Evolutionary conservation across 92 coral and sea anemone species (phyloP), one percentile per base, ranked within the genome.

Genomic region (Heteractis magnifica): DNA sequence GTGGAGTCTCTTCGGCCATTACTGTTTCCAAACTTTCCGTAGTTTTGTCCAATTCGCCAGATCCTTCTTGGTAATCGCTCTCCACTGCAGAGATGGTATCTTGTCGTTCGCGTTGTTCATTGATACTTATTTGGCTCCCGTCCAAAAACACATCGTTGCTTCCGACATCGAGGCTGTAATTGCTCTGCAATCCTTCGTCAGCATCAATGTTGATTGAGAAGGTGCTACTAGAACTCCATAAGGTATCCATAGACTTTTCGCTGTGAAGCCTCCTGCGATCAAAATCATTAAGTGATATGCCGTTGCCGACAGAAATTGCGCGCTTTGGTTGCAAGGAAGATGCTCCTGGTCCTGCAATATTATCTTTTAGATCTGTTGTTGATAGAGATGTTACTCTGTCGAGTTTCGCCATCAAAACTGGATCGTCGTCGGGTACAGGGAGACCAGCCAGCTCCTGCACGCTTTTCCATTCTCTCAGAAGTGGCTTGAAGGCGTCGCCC

Each of bases 401-500:
- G 51, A 94, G 85, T 34, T 80, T 91, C 10, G 83, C 92, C 49
- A 91, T 52, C 49, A 90, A 81, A n/a, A 64, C 82, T 56, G 74
- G 83, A 21, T 86, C 86, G 56, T 74, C 91, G 4, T 76, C 93
- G 49, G 87, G 89, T 6, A 87, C 81, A 15, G 94, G 90, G 41
- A 90, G 79, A 18, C 98, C 95, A 15, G 93, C 98, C 52, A 97
- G 90, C 84, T 94, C 94, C 72, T 97, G 99, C 5, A 97, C 93
- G 34, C 95, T 92, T 77, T 92, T 90, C 99, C 99, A 97, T 79
- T 97, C 98, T 19, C 88, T 88, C 16, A 91, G 85, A 79, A 94
- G 72, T 7, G 98, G 99, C 34, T 90, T 91, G 75, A 97, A 91
- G 20, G 94, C 84, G 49, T 90, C 98, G 55, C 92, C 87, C 92